Base-by-base conservation (phyloP, 2,113 vertebrate genomes). In the Taxidea taxus region DNA sequence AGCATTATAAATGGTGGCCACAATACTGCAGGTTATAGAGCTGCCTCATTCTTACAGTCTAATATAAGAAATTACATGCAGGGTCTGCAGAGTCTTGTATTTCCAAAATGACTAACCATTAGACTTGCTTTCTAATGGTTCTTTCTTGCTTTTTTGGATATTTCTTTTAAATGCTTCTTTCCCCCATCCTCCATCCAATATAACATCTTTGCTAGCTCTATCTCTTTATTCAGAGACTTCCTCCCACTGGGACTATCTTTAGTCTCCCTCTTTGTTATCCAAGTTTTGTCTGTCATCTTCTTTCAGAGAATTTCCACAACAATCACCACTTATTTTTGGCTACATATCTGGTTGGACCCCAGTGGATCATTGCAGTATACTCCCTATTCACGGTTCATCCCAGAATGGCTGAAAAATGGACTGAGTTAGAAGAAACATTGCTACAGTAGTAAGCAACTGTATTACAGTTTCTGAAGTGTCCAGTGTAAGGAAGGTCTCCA, bases 181-280 rank as follows among this genome's bases (percentile, higher is more conserved):
- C 12, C 1, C 3, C 62, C 62, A 31, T 14, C 31, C 2, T 47
- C 34, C 27, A 0, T 4, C 15, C 14, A n/a, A 31, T n/a, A 34
- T 2, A 83, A 11, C 74, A 47, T 7, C 27, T 87, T 81, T 12
- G 0, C 37, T 75, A 85, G 4, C 5, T 18, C 25, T 3, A 14
- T 9, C 9, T 47, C 34, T 87, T 54, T 95, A 58, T 72, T 91
- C 80, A 54, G 4, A 82, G 18, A 37, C 4, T 62, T 80, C 14
- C 5, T 88, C 10, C 8, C 10, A 4, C 13, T 68, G 51, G 14
- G 11, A 70, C 1, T 51, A 11, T 18, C 72, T 49, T 91, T 54
- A 39, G 27, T 9, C 8, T 92, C 82, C 14, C 8, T 70, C 25
- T 75, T 56, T 70, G 9, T n/a, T 49, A 51, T 51, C 9, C 4